A percentile compares a stretch with the other conserved stretches of the same genome.
phyloP scores from a whole-genome alignment of 2,797 vertebrate species.

The Novumbra hubbsi region DNA sequence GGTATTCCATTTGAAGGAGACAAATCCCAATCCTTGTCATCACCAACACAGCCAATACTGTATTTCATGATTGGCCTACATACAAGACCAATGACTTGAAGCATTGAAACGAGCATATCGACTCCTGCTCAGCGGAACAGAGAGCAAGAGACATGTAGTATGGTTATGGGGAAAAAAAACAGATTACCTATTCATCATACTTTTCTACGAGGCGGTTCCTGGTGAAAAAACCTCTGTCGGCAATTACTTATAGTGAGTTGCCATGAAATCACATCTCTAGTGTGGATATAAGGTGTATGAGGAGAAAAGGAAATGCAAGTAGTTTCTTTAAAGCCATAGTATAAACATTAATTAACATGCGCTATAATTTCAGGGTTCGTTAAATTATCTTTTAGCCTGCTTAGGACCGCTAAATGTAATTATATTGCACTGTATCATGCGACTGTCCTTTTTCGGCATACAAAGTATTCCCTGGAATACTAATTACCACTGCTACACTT shows the following conservation, averaged over 20 bases:
- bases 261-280: background rate
- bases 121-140: background rate
- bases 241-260: background rate
- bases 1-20: background rate
- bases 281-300: background rate
- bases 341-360: slow-evolving; percentile 29
- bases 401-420: slow-evolving; percentile 25
- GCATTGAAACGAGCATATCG: background rate
- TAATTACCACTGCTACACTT: background rate
- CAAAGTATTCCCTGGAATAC: background rate
- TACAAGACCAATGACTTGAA: background rate
- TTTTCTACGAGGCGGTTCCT: background rate
- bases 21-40: background rate
- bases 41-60: background rate
- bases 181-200: background rate
- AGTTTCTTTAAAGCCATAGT: slow-evolving; percentile 23
- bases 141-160: background rate
- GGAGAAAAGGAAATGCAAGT: background rate
- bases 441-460: background rate
- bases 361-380: slow-evolving; percentile 26
- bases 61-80: slow-evolving; percentile 3
- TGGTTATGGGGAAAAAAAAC: background rate
- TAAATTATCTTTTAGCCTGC: slow-evolving; percentile 3
- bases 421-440: slow-evolving; percentile 21
- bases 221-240: background rate